These are phyloP conservation scores for Mormoops blainvillei DNA, from an alignment of 2,113 vertebrate genomes.

Conservation along the genomic window DNA sequence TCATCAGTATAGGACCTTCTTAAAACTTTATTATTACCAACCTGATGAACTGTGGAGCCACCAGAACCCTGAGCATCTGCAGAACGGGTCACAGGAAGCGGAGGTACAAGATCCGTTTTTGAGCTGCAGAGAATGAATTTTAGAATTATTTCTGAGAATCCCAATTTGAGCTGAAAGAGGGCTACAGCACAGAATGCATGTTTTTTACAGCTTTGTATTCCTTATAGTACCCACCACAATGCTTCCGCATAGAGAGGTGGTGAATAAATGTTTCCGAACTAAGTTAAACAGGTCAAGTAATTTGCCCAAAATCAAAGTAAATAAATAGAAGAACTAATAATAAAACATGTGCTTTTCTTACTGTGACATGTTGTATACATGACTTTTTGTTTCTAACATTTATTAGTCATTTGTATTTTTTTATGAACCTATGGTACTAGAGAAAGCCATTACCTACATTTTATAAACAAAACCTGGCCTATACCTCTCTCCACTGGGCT, in stretches of 20 bases:
- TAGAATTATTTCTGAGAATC: not conserved
- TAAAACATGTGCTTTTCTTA: not conserved
- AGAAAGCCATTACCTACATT: not conserved
- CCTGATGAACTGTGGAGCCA: constrained; percentile 76
- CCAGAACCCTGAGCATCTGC: constrained; percentile 80
- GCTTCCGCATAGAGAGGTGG: not conserved
- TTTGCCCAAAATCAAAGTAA: not conserved
- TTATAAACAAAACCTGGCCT: not conserved
- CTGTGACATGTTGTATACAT: not conserved
- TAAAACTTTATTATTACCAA: constrained; percentile 54
- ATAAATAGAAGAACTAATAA: not conserved
- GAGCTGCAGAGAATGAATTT: constrained; percentile 75
- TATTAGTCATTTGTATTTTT: not conserved
- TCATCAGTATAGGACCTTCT: not conserved
- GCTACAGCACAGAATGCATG: not conserved
- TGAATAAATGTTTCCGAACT: not conserved
- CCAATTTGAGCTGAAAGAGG: not conserved
- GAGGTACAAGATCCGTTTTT: constrained; percentile 87
- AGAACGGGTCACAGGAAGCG: constrained; percentile 86
- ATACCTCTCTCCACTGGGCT: not conserved
- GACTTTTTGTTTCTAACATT: not conserved
- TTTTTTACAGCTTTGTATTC: not conserved
- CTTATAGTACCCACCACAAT: not conserved
- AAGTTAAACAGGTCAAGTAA: not conserved
- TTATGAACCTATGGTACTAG: not conserved